Percentiles rank a stretch among this genome's conserved stretches.
Evolutionary conservation across 2,113 vertebrate genomes (phyloP).

Genomic region (Globicephala melas): DNA sequence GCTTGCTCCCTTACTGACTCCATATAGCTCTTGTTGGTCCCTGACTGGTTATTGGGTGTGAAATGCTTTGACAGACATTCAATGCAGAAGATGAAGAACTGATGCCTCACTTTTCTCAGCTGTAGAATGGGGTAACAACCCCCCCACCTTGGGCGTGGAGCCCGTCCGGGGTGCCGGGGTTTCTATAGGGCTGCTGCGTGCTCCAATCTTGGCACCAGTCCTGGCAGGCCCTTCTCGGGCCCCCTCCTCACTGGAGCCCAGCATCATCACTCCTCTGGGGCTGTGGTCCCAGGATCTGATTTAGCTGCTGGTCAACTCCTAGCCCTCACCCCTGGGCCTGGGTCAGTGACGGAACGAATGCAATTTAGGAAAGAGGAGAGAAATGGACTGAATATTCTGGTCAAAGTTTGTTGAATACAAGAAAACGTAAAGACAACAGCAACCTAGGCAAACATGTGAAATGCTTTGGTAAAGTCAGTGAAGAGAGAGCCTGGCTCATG

Average conservation of each 20-base stretch:
- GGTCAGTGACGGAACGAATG: background rate
- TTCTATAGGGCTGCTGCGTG: background rate
- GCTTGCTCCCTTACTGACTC: background rate
- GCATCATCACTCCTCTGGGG: background rate
- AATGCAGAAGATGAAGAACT: background rate
- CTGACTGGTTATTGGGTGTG: background rate
- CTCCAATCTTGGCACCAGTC: background rate
- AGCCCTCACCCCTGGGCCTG: background rate
- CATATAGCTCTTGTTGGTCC: fast-evolving
- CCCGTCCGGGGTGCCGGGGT: fast-evolving
- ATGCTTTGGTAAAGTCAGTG: background rate
- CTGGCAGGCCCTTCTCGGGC: background rate
- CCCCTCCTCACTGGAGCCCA: background rate
- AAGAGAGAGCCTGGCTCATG: fast-evolving
- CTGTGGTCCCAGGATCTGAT: background rate
- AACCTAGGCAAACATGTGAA: fast-evolving
- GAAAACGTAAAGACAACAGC: background rate
- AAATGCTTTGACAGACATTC: background rate
- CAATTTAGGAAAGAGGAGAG: background rate
- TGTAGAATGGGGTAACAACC: background rate
- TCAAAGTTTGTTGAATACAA: background rate
- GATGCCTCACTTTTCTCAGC: background rate
- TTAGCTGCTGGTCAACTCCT: background rate
- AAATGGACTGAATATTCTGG: background rate
- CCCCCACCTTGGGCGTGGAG: fast-evolving